phyloP scores from a whole-genome alignment of 2,113 vertebrate species.

The Hyla sarda region DNA sequence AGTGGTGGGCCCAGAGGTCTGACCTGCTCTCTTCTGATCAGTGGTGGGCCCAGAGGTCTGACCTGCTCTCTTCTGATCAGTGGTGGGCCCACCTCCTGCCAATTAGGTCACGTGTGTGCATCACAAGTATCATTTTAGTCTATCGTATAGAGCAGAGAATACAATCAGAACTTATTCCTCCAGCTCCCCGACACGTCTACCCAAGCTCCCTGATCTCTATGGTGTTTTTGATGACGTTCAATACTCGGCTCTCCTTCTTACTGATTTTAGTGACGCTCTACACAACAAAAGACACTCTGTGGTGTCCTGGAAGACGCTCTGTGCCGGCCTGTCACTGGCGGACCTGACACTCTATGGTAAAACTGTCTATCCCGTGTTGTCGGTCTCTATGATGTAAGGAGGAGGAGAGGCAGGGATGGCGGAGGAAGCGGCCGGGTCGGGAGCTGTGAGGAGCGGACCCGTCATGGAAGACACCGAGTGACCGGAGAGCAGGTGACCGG shows the following conservation, averaged over 20 bases:
- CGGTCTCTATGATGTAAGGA: conserved; percentile 43
- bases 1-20: too few species aligned
- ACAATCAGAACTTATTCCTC: not conserved
- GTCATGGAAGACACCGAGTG: not conserved
- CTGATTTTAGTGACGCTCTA: not conserved
- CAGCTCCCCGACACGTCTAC: not conserved
- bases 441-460: not conserved
- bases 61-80: too few species aligned
- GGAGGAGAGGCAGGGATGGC: conserved; percentile 23
- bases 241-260: not conserved
- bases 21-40: too few species aligned
- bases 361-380: not conserved
- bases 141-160: too few species aligned
- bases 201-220: not conserved
- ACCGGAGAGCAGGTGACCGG: not conserved
- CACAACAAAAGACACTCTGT: not conserved
- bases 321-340: not conserved
- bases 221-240: not conserved
- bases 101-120: too few species aligned
- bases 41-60: too few species aligned
- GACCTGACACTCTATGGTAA: not conserved
- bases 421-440: conserved; percentile 4
- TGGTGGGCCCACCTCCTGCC: too few species aligned
- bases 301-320: conserved; percentile 8
- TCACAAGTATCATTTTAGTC: too few species aligned